Evolutionary conservation across 2,888 invertebrate species (phyloP).

Genomic region (Hoplodrina blanda): DNA sequence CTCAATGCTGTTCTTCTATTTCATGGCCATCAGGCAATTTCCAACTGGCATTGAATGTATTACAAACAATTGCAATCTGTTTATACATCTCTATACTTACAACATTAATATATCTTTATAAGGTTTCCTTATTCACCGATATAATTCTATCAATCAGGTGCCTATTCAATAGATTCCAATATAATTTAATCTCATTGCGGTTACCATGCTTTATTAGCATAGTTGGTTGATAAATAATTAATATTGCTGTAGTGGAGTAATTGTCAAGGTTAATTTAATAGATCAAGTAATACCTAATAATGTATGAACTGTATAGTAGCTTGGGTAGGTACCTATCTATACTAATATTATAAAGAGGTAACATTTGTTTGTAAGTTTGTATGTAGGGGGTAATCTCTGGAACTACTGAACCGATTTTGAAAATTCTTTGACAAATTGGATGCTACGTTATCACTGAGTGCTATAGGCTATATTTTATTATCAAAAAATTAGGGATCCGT

Average conservation of each 20-base stretch:
- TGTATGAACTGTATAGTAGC: neutral
- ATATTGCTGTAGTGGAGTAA: constrained; percentile 11
- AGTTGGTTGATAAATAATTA: constrained; percentile 25
- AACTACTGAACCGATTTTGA: too few relatives aligned
- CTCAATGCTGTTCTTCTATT: too few relatives aligned
- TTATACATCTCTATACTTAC: neutral
- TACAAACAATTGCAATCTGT: neutral
- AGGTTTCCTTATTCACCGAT: constrained; percentile 24
- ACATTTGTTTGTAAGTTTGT: too few relatives aligned
- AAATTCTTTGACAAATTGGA: too few relatives aligned
- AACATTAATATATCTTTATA: constrained; percentile 7
- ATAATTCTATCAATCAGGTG: constrained; percentile 30
- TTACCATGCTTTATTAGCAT: constrained; percentile 16
- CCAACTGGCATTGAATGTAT: too few relatives aligned
- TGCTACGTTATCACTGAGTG: too few relatives aligned
- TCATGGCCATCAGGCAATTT: too few relatives aligned
- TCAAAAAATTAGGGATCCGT: too few relatives aligned
- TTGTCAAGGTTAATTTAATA: constrained; percentile 25
- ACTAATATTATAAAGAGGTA: too few relatives aligned
- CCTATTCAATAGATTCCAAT: constrained; percentile 30
- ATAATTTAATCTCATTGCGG: constrained; percentile 42
- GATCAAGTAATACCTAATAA: neutral
- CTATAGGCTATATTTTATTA: too few relatives aligned
- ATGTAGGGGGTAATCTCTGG: too few relatives aligned
- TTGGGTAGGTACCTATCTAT: too few relatives aligned